Evolutionary conservation across 1,140 invertebrate species (phyloP).

Genomic region (Drusus annulatus): DNA sequence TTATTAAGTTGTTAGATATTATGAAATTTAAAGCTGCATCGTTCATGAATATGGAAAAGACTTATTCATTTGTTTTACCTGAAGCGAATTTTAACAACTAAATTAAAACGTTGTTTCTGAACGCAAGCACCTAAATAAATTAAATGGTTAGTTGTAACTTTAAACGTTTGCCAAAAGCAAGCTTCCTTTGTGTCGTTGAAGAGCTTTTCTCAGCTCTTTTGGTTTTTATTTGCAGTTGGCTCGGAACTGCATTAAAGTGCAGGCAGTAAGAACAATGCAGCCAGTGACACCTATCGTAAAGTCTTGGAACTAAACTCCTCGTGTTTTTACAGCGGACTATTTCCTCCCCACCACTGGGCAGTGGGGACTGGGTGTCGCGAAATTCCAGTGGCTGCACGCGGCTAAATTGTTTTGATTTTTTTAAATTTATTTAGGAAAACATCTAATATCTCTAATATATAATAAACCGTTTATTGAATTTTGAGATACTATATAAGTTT

Average conservation of each 20-base stretch:
- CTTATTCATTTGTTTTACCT: no score
- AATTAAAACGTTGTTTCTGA: no score
- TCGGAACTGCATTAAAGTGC: slow-evolving; percentile 8
- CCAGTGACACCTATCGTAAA: slow-evolving; percentile 56
- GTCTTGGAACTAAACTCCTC: slow-evolving; percentile 47
- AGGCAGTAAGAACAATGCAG: slow-evolving; percentile 33
- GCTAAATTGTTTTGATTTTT: not conserved
- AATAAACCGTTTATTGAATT: no score
- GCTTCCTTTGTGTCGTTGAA: not conserved
- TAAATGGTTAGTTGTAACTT: no score
- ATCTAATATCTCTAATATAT: no score
- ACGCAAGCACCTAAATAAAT: no score
- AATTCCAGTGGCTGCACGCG: slow-evolving; percentile 23
- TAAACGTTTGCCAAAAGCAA: not conserved
- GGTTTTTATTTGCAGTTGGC: slow-evolving; percentile 21
- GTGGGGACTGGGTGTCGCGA: not conserved
- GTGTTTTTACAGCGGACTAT: slow-evolving; percentile 40
- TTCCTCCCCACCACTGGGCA: slow-evolving; percentile 31
- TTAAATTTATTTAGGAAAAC: no score
- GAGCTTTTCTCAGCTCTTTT: not conserved
- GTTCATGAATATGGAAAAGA: no score
- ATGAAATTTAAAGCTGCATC: no score
- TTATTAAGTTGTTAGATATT: no score
- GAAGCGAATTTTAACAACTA: no score
- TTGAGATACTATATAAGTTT: no score